Evolutionary conservation across 2,113 vertebrate genomes (phyloP).

Genomic region (Thalassoma bifasciatum): DNA sequence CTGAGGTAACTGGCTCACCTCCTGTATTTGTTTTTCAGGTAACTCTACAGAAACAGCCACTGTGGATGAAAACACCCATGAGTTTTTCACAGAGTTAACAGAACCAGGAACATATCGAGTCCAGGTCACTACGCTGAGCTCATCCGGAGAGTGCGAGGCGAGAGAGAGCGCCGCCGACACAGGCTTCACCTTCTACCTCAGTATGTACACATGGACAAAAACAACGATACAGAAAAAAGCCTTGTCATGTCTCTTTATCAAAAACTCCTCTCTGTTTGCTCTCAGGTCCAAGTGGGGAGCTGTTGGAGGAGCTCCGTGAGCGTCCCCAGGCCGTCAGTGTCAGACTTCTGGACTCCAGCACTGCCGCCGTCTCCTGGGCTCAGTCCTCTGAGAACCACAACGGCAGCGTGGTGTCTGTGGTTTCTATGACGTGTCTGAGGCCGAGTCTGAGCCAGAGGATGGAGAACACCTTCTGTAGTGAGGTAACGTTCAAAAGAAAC

Average conservation of each 20-base stretch:
- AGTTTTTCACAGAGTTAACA: conserved; percentile 89
- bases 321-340: conserved; percentile 88
- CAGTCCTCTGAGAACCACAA: conserved; percentile 80
- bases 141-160: conserved; percentile 88
- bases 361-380: conserved; percentile 89
- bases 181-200: conserved; percentile 92
- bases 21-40: conserved; percentile 76
- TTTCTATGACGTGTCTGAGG: conserved; percentile 92
- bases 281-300: conserved; percentile 87
- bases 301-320: conserved; percentile 90
- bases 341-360: conserved; percentile 87
- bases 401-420: conserved; percentile 90
- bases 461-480: conserved; percentile 90
- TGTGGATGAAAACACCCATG: conserved; percentile 91
- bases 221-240: too few species aligned
- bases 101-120: conserved; percentile 91
- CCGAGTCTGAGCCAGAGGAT: conserved; percentile 93
- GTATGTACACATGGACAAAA: conserved; percentile 78
- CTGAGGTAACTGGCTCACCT: neutral
- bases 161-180: conserved; percentile 87
- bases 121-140: conserved; percentile 89
- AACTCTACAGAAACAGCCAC: conserved; percentile 87
- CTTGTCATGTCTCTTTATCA: too few species aligned
- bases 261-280: neutral
- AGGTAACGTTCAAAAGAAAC: conserved; percentile 78